Evolutionary conservation across 2,113 vertebrate genomes (phyloP), one percentile per base, ranked within the genome.

Genomic region (Chloroceryle aenea): DNA sequence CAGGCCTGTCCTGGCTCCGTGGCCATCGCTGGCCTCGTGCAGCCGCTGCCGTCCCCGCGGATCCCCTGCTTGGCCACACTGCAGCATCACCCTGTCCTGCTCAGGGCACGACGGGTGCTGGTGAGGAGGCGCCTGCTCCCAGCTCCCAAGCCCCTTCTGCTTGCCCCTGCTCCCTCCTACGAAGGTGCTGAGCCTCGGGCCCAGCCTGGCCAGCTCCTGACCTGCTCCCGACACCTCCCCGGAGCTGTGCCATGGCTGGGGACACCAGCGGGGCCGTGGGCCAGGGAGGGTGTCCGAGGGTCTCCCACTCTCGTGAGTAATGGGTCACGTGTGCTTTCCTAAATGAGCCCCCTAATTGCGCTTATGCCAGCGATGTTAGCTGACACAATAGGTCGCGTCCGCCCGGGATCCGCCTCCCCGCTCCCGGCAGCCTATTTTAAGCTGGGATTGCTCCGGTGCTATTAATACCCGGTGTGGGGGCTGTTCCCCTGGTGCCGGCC

Each of bases 361-460:
- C 67, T 91, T 29, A 15, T 20, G 80, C 91, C n/a, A 21, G 52
- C 15, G 26, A 25, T 80, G 83, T 81, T 96, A 19, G 18, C 94
- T 93, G 87, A 80, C 93, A 97, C 95, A 97, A 97, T 97, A 95
- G 97, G 96, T 96, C 89, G 20, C 23, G 89, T 94, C 92, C 75
- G 95, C 92, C 89, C 18, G 34, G 85, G 90, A 90, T 88, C 93
- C 42, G 80, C 96, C 94, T 85, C 90, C 62, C 90, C 58, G 15
- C 95, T 95, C 91, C 87, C 43, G 36, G 82, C 96, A 95, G 89
- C 89, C 97, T 96, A 96, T 97, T 97, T 97, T 96, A 93, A 97
- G 93, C 91, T 7, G 67, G 68, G 88, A 77, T 96, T 76, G 95
- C 96, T 96, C 93, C 27, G 14, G 59, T 64, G 62, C 96, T 97